Percentiles rank a stretch among this genome's conserved stretches.
phyloP scores from a whole-genome alignment of 2,797 vertebrate genomes.

The Merluccius polli region DNA sequence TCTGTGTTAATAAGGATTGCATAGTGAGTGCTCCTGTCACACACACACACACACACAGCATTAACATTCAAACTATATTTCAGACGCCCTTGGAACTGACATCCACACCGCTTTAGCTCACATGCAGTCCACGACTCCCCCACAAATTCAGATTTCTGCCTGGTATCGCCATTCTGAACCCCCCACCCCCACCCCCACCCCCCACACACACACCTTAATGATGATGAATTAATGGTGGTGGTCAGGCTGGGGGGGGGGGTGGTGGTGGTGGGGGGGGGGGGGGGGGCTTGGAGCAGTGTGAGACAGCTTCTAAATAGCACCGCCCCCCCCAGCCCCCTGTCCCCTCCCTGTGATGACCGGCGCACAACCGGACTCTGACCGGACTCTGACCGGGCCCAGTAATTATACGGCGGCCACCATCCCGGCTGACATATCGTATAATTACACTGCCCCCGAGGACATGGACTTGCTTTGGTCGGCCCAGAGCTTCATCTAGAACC shows the following conservation, averaged over 20 bases:
- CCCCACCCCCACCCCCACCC: constrained; percentile 1
- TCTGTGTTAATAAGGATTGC: not conserved
- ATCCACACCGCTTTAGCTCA: constrained; percentile 42
- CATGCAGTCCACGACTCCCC: constrained; percentile 32
- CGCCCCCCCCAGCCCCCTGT: not conserved
- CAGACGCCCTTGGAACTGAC: constrained; percentile 27
- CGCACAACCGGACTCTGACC: not conserved
- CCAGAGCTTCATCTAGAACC: constrained; percentile 52
- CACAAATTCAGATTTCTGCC: constrained; percentile 41
- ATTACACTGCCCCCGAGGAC: not conserved
- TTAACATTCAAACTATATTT: constrained; percentile 50
- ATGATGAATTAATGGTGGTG: not conserved
- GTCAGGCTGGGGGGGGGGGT: not conserved
- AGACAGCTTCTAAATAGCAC: too few species aligned
- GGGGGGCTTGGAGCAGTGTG: not conserved
- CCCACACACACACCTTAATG: constrained; percentile 51
- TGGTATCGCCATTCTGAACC: constrained; percentile 37
- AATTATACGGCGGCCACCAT: not conserved
- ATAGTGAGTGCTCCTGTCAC: not conserved
- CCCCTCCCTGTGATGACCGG: not conserved
- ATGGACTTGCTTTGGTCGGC: constrained; percentile 40
- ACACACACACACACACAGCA: constrained; percentile 32
- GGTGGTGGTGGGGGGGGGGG: not conserved
- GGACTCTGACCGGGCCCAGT: not conserved
- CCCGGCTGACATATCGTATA: not conserved